Evolutionary conservation across 2,797 vertebrate species (phyloP).

Genomic region (Rhynchotus rufescens): DNA sequence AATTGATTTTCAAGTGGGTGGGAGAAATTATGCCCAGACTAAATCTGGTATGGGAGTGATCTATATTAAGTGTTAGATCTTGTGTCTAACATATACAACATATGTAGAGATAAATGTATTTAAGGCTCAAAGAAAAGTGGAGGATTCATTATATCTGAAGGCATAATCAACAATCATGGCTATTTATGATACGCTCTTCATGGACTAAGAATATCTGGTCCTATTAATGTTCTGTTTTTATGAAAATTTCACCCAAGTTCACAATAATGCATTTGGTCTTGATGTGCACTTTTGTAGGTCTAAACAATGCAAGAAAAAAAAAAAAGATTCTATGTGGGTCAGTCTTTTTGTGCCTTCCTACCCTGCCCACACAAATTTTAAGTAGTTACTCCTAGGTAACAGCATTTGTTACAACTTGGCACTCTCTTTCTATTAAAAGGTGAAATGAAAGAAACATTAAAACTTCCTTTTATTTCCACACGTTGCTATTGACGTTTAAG

Average conservation of each 20-base stretch:
- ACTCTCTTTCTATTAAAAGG: not conserved
- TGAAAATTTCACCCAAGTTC: not conserved
- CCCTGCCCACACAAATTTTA: not conserved
- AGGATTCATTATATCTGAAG: not conserved
- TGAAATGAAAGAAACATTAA: not conserved
- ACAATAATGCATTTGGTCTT: not conserved
- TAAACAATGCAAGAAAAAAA: not conserved
- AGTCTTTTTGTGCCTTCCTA: not conserved
- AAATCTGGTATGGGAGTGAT: constrained; percentile 15
- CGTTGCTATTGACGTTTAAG: not conserved
- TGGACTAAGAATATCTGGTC: not conserved
- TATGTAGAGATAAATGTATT: not conserved
- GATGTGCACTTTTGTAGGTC: not conserved
- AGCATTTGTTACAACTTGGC: not conserved
- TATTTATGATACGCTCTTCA: not conserved
- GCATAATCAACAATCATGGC: not conserved
- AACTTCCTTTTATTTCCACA: not conserved
- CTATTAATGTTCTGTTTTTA: not conserved
- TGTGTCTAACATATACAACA: no score
- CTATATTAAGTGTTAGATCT: constrained; percentile 30
- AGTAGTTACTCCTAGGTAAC: not conserved
- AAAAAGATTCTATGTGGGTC: not conserved
- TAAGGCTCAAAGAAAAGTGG: not conserved
- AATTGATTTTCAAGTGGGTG: constrained; percentile 7
- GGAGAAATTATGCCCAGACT: constrained; percentile 28